A percentile compares a stretch with the other conserved stretches of the same genome.
Conservation (phyloP, 2,797 vertebrate species). For the Tarsius wallacei region DNA sequence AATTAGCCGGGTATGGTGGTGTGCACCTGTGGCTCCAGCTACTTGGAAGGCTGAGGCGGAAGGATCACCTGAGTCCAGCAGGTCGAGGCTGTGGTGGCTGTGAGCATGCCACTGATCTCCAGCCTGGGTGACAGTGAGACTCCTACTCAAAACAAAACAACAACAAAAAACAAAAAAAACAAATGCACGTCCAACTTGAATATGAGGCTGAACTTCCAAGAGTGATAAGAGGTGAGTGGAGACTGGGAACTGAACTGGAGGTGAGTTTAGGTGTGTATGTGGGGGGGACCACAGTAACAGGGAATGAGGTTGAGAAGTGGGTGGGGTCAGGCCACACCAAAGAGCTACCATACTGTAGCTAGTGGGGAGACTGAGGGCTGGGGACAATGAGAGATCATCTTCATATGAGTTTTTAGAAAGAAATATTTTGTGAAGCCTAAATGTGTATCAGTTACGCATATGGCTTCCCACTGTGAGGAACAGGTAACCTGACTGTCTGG, state of each 20-base stretch:
- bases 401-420: constrained; percentile 17
- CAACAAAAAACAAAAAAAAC: too few species aligned
- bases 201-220: not conserved
- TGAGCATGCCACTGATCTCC: too few species aligned
- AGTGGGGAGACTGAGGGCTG: not conserved
- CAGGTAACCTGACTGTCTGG: not conserved
- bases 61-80: too few species aligned
- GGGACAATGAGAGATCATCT: constrained; percentile 21
- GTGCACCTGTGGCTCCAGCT: too few species aligned
- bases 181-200: not conserved
- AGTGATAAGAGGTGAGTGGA: not conserved
- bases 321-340: not conserved
- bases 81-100: too few species aligned
- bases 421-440: constrained; percentile 3
- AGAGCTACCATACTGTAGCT: not conserved
- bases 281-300: not conserved
- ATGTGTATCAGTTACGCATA: not conserved
- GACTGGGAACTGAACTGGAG: not conserved
- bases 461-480: not conserved
- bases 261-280: not conserved
- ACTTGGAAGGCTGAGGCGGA: too few species aligned
- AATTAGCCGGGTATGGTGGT: too few species aligned
- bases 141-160: too few species aligned
- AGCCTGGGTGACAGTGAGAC: too few species aligned
- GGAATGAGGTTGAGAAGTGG: not conserved